Percentiles rank a stretch among this genome's conserved stretches.
Conservation (phyloP, 2,797 vertebrate genomes). For the Pempheris klunzingeri region DNA sequence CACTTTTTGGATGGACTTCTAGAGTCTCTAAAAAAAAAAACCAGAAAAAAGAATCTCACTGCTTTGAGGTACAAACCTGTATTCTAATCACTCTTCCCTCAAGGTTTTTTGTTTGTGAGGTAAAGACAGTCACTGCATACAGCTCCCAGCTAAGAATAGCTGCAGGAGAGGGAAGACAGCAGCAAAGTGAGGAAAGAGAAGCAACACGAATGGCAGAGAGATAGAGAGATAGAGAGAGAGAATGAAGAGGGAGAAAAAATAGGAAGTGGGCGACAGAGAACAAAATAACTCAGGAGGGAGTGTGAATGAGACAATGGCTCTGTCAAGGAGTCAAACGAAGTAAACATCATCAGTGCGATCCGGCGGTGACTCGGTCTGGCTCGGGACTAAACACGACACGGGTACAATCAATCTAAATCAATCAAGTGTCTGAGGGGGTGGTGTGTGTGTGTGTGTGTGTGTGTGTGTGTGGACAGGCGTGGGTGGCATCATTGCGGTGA, state of each 20-base stretch:
- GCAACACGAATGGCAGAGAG: constrained; percentile 52
- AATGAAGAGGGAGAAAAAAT: constrained; percentile 5
- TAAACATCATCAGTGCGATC: constrained; percentile 66
- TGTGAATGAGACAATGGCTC: constrained; percentile 69
- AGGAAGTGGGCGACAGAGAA: constrained; percentile 48
- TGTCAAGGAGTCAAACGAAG: constrained; percentile 69
- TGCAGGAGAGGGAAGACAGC: constrained; percentile 63
- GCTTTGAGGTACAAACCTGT: constrained; percentile 74
- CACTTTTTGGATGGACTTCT: constrained; percentile 71
- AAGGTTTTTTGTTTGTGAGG: constrained; percentile 75
- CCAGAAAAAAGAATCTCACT: constrained; percentile 42
- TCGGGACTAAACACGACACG: constrained; percentile 56
- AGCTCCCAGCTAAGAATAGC: constrained; percentile 81
- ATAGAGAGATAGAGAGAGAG: constrained; percentile 6
- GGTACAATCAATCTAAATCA: constrained; percentile 73
- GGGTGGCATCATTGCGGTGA: constrained; percentile 40
- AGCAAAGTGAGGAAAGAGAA: constrained; percentile 56
- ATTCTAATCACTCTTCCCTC: constrained; percentile 64
- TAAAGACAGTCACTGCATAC: constrained; percentile 71
- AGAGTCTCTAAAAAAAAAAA: constrained; percentile 47
- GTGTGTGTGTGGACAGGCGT: constrained; percentile 25
- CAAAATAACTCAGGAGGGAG: constrained; percentile 47
- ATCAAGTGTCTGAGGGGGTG: constrained; percentile 50
- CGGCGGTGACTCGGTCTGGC: constrained; percentile 52
- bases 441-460: constrained; percentile 34